Conservation (phyloP, 2,113 vertebrate genomes). For the Meriones unguiculatus region DNA sequence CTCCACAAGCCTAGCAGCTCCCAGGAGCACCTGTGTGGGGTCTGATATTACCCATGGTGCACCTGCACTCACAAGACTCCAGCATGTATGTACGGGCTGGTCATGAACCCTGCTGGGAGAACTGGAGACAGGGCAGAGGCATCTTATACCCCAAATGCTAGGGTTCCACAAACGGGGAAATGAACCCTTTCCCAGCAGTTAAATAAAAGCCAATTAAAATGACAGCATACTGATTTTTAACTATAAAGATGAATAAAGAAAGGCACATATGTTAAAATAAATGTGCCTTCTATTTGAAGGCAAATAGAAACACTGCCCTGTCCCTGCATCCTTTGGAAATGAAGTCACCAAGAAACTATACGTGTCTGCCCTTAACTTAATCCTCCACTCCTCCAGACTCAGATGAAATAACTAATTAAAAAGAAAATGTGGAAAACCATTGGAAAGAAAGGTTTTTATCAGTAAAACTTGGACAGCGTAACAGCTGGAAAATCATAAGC, state of each 20-base stretch:
- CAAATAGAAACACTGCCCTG: neutral
- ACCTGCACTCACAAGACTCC: neutral
- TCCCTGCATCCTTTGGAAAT: neutral
- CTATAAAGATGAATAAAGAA: conserved; percentile 39
- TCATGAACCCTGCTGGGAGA: neutral
- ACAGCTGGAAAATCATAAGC: conserved; percentile 36
- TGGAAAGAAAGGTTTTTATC: conserved; percentile 1
- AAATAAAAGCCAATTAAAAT: conserved; percentile 17
- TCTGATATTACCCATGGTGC: neutral
- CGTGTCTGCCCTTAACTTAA: neutral
- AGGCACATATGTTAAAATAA: neutral
- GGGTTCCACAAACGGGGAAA: neutral
- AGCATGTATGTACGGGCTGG: neutral
- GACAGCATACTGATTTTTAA: neutral
- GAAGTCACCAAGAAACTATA: neutral
- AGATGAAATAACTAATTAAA: conserved; percentile 45
- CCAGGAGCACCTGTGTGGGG: neutral
- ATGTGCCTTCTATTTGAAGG: neutral
- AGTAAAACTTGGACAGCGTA: neutral
- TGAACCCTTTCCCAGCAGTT: neutral
- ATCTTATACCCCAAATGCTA: neutral
- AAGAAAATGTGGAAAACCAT: neutral
- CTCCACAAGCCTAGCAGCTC: neutral
- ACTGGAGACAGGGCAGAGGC: neutral
- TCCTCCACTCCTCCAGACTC: neutral